Percentiles rank a stretch among this genome's conserved stretches.
Evolutionary conservation across 2,888 invertebrate species (phyloP).

Genomic region (Drosophila diplacantha): DNA sequence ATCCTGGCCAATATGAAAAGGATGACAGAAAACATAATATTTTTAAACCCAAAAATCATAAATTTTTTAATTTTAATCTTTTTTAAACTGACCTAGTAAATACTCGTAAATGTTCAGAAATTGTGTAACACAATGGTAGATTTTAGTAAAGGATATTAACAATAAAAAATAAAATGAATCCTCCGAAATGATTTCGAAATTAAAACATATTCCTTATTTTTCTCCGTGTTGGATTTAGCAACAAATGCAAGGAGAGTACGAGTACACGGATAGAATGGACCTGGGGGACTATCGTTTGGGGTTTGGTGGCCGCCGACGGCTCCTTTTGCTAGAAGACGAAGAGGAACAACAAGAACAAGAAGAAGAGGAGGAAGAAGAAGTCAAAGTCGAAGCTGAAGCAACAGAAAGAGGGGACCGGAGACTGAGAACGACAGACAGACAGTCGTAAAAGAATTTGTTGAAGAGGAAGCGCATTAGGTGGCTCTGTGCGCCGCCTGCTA

Average conservation of each 20-base stretch:
- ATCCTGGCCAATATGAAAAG: background rate
- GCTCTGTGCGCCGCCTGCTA: slow-evolving; percentile 34
- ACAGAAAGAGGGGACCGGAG: slow-evolving; percentile 4
- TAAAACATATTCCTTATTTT: background rate
- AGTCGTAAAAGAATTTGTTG: slow-evolving; percentile 60
- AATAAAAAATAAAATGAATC: too few species aligned
- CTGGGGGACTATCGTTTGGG: slow-evolving; percentile 32
- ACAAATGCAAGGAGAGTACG: slow-evolving; percentile 11
- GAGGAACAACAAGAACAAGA: background rate
- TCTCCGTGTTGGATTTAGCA: slow-evolving; percentile 15
- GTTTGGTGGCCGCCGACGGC: slow-evolving; percentile 53
- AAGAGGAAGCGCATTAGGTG: slow-evolving; percentile 70
- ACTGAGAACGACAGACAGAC: slow-evolving; percentile 38
- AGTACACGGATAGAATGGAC: slow-evolving; percentile 22
- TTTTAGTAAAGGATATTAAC: too few species aligned
- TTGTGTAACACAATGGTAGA: too few species aligned
- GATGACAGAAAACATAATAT: background rate
- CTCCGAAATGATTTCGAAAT: too few species aligned
- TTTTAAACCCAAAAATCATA: background rate
- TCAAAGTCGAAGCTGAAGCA: slow-evolving; percentile 2
- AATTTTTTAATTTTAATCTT: too few species aligned
- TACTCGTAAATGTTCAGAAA: too few species aligned
- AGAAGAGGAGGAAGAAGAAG: slow-evolving; percentile 16
- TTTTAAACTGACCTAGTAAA: too few species aligned
- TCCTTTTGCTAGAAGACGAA: slow-evolving; percentile 49